Evolutionary conservation across 2,888 invertebrate genomes (phyloP).

Genomic region (Smittia aterrima): DNA sequence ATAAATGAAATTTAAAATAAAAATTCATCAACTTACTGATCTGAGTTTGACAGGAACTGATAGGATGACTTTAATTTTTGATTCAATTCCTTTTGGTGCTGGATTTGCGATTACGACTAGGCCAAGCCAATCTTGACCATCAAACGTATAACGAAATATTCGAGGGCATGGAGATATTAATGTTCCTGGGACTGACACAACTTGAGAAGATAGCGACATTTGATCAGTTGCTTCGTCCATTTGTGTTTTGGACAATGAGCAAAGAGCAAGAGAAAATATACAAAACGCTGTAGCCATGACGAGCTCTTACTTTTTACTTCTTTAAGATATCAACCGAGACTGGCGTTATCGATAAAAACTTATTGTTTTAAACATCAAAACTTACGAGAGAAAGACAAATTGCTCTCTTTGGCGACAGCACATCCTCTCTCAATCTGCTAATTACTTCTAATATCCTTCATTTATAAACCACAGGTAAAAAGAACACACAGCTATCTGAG

Average conservation of each 20-base stretch:
- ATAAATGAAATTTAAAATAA: not conserved
- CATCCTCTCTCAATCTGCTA: too few species aligned
- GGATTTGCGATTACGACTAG: not conserved
- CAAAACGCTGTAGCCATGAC: conserved; percentile 1
- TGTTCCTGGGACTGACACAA: not conserved
- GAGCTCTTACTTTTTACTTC: too few species aligned
- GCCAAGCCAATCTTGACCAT: not conserved
- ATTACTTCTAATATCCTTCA: too few species aligned
- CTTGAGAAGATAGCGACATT: not conserved
- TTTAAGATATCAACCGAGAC: too few species aligned
- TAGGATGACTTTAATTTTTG: not conserved
- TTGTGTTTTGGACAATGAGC: not conserved
- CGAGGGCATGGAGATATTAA: not conserved
- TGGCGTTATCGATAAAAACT: too few species aligned
- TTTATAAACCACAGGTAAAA: too few species aligned
- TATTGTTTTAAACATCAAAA: too few species aligned
- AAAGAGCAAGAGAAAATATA: not conserved
- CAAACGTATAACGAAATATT: not conserved
- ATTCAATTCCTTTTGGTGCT: not conserved
- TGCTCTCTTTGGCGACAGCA: too few species aligned
- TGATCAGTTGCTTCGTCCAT: not conserved
- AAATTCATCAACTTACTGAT: not conserved
- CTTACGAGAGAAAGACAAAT: too few species aligned
- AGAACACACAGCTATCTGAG: too few species aligned
- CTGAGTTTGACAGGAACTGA: not conserved